Base-by-base conservation (phyloP, 2,113 vertebrate genomes). In the Serilophus lunatus region DNA sequence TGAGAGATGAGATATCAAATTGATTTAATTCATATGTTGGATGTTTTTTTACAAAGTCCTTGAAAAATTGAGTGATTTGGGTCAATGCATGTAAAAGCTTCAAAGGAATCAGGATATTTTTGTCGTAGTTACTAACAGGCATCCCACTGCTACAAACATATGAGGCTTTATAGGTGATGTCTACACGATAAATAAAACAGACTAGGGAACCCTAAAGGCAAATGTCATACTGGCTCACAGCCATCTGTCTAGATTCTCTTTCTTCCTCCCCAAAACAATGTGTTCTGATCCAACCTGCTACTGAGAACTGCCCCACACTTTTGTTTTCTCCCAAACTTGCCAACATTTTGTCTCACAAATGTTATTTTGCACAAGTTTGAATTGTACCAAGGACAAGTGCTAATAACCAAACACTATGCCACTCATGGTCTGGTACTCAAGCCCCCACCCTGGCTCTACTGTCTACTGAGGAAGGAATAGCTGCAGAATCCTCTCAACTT, bases 1-100 rank as follows among this genome's bases (percentile, higher is more conserved):
- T 96, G 88, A 97, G 86, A 92, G 92, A 93, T 93, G 88, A 96
- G 79, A 90, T 86, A 92, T 70, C 86, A 94, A 96, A 94, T 95
- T 93, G 91, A 95, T 93, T 94, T 97, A 95, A 95, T 92, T 95
- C 90, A 88, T 94, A 95, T 86, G 82, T 86, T 93, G 53, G 42
- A 2, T 15, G 24, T 42, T 64, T 84, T 90, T 92, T 83, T 13
- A 88, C 19, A 35, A 88, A 92, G 87, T 90, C 72, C 79, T 95
- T 94, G 63, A 83, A 92, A 91, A 92, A 66, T 59, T 31, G 68
- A 95, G 64, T 80, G 38, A 95, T 96, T 86, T 77, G 90, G 87
- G 92, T 97, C 92, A 96, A 44, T 44, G 59, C 51, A 77, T 53
- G 28, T 50, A 83, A 91, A 85, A 93, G 54, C 92, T 91, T 95